A percentile compares a stretch with the other conserved stretches of the same genome.
Evolutionary conservation across 2,797 vertebrate species (phyloP).

Genomic region (Percopsis omiscomaycus): DNA sequence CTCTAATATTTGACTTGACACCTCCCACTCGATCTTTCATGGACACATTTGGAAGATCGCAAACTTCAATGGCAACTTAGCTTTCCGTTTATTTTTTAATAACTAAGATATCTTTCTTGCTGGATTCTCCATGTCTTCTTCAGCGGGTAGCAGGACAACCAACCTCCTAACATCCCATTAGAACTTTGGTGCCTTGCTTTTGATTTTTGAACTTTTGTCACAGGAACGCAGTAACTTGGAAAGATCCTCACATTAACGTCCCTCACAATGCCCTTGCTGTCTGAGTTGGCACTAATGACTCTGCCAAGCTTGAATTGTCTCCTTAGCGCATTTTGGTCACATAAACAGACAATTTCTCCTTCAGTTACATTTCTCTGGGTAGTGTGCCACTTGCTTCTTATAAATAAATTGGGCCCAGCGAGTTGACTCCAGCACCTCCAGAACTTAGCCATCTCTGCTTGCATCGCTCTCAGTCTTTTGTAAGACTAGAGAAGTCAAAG

Average conservation of each 20-base stretch:
- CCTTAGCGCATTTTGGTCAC: not conserved
- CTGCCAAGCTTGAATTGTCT: not conserved
- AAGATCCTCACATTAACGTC: not conserved
- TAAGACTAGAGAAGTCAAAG: constrained; percentile 17
- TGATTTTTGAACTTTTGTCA: not conserved
- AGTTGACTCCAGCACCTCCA: constrained; percentile 28
- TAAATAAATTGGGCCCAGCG: constrained; percentile 11
- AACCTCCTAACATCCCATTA: not conserved
- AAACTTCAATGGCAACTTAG: too few relatives aligned
- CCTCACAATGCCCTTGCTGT: not conserved
- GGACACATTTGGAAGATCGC: too few relatives aligned
- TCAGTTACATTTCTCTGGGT: constrained; percentile 14
- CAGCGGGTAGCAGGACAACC: constrained; percentile 14
- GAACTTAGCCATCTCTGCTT: constrained; percentile 19
- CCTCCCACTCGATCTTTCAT: too few relatives aligned
- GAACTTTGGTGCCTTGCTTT: not conserved
- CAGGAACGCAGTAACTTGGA: constrained; percentile 6
- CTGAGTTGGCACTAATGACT: not conserved
- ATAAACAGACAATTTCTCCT: not conserved
- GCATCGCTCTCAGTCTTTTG: constrained; percentile 26
- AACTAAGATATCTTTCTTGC: too few relatives aligned
- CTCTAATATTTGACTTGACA: too few relatives aligned
- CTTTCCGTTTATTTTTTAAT: too few relatives aligned
- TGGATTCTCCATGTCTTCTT: not conserved
- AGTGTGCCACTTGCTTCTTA: constrained; percentile 11